phyloP scores from a whole-genome alignment of 2,888 invertebrate genomes.

The Cryptocephalus moraei region DNA sequence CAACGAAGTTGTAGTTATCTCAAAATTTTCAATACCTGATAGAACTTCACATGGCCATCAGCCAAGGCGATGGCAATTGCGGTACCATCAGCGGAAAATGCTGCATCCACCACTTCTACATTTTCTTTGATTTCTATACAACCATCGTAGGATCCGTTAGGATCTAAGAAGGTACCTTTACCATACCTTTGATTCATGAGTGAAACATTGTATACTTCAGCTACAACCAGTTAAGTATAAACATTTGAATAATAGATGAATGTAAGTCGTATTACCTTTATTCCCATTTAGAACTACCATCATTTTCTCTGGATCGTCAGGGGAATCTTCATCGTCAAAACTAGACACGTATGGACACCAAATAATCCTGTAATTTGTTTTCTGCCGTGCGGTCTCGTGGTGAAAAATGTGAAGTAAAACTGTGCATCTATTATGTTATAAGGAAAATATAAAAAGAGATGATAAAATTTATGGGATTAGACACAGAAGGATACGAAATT shows the following conservation, averaged over 20 bases:
- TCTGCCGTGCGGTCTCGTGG: slow-evolving; percentile 28
- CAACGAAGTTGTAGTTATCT: neutral
- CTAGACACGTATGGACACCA: slow-evolving; percentile 91
- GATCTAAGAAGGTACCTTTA: slow-evolving; percentile 33
- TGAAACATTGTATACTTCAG: slow-evolving; percentile 46
- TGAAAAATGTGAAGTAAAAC: slow-evolving; percentile 51
- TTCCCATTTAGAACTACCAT: slow-evolving; percentile 72
- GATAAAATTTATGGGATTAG: neutral
- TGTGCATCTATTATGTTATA: slow-evolving; percentile 38
- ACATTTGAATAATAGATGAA: neutral
- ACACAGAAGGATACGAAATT: too few relatives aligned
- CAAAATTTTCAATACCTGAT: slow-evolving; percentile 49
- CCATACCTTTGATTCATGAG: slow-evolving; percentile 38
- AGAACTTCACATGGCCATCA: slow-evolving; percentile 88
- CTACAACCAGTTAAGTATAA: slow-evolving; percentile 24
- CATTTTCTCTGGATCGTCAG: slow-evolving; percentile 64
- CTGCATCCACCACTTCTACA: slow-evolving; percentile 68
- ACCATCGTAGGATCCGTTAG: slow-evolving; percentile 37
- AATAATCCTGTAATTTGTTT: slow-evolving; percentile 48
- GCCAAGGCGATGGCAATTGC: slow-evolving; percentile 83
- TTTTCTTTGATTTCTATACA: slow-evolving; percentile 48
- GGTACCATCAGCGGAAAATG: slow-evolving; percentile 90
- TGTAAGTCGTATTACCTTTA: slow-evolving; percentile 38
- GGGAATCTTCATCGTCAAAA: slow-evolving; percentile 51
- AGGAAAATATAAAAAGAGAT: slow-evolving; percentile 9